These are phyloP conservation scores for Rhodeus uyekii DNA, from an alignment of 2,797 vertebrate species.

Conservation along the genomic window DNA sequence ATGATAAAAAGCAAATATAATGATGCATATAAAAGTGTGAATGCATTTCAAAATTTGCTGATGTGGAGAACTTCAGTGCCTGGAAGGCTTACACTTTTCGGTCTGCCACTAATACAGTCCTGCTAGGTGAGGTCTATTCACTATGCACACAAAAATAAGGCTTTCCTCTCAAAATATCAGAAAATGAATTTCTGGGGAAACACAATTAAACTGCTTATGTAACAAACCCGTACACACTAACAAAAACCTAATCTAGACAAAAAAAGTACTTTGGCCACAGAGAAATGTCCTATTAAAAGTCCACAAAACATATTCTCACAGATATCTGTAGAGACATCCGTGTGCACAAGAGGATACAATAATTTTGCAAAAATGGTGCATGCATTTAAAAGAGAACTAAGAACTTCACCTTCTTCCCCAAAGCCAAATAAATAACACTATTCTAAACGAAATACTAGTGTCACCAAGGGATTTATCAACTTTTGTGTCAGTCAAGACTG, in stretches of 20 bases:
- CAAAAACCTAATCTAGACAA: neutral
- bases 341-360: neutral
- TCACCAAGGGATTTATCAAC: conserved; percentile 1
- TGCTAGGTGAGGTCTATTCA: neutral
- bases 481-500: conserved; percentile 3
- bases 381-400: neutral
- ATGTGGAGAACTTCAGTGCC: neutral
- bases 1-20: neutral
- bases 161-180: conserved; percentile 14
- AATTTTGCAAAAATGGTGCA: neutral
- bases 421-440: neutral
- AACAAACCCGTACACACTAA: neutral
- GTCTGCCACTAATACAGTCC: neutral
- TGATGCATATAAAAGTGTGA: neutral
- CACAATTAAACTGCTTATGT: conserved; percentile 4
- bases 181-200: conserved; percentile 5
- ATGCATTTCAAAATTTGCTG: neutral
- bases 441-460: neutral
- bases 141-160: neutral
- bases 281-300: conserved; percentile 1
- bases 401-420: neutral
- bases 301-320: conserved; percentile 2
- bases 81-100: neutral
- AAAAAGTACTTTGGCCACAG: neutral
- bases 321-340: neutral